Percentiles rank a stretch among this genome's conserved stretches.
Conservation (phyloP, 2,888 invertebrate species). For the Catocala sponsa region DNA sequence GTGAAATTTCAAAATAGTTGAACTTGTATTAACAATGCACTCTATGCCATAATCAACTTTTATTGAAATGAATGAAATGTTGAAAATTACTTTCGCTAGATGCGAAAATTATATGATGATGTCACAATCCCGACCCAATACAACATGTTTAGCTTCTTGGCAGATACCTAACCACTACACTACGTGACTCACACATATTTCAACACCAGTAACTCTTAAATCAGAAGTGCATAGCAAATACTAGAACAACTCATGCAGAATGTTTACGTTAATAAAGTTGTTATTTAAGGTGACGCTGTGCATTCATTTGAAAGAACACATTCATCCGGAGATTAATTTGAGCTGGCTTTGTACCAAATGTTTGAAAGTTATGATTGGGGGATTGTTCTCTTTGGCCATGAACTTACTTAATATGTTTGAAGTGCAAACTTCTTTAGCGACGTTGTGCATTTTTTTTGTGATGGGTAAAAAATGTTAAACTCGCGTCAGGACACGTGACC, state of each 20-base stretch:
- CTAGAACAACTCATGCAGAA: not conserved
- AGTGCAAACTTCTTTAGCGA: too few species aligned
- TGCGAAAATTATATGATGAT: not conserved
- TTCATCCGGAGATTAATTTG: not conserved
- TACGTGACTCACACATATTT: constrained; percentile 3
- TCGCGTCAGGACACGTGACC: too few species aligned
- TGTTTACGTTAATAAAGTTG: not conserved
- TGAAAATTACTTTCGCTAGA: not conserved
- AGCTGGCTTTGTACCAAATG: not conserved
- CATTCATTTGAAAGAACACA: too few species aligned
- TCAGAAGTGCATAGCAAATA: not conserved
- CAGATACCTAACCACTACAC: constrained; percentile 1
- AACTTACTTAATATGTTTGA: not conserved
- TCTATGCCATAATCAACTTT: too few species aligned
- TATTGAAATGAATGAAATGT: not conserved
- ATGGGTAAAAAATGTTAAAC: too few species aligned
- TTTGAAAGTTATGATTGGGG: not conserved
- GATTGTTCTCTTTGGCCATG: not conserved
- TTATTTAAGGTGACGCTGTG: too few species aligned
- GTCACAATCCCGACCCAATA: constrained; percentile 2
- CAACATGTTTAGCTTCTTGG: not conserved
- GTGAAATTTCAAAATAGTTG: too few species aligned
- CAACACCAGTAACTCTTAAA: constrained; percentile 2
- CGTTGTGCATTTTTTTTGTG: too few species aligned
- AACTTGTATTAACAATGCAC: too few species aligned